These are phyloP conservation scores for Drosophila ezoana DNA, from an alignment of 2,888 invertebrate species.

Conservation along the genomic window DNA sequence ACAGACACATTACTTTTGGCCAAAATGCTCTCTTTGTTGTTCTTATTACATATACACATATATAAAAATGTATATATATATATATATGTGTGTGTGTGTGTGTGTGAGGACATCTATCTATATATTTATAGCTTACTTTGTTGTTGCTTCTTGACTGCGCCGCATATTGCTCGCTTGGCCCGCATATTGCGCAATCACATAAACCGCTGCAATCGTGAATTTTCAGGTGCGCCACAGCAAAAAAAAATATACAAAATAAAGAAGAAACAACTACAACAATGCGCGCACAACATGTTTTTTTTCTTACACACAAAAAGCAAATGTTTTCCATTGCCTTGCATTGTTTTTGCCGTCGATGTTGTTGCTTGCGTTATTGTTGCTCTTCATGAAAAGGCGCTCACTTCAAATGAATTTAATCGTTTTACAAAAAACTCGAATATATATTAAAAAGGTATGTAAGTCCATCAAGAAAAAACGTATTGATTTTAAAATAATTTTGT, in stretches of 20 bases:
- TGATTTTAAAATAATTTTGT: not conserved
- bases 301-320: slow-evolving; percentile 24
- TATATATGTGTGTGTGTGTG: no score
- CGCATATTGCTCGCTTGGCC: slow-evolving; percentile 30
- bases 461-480: not conserved
- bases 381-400: slow-evolving; percentile 4
- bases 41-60: slow-evolving; percentile 14
- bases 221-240: slow-evolving; percentile 67
- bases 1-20: slow-evolving; percentile 23
- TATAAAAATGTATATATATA: slow-evolving; percentile 1
- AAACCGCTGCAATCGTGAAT: slow-evolving; percentile 62
- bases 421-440: not conserved
- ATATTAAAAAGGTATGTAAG: not conserved
- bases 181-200: slow-evolving; percentile 56
- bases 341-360: slow-evolving; percentile 30
- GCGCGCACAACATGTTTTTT: slow-evolving; percentile 36
- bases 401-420: slow-evolving; percentile 4
- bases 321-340: slow-evolving; percentile 24
- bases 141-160: slow-evolving; percentile 32
- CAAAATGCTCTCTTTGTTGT: slow-evolving; percentile 21
- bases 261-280: slow-evolving; percentile 17
- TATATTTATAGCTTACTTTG: slow-evolving; percentile 20
- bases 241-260: slow-evolving; percentile 4
- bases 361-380: slow-evolving; percentile 6
- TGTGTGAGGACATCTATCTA: not conserved